Evolutionary conservation across 92 coral and sea anemone species (phyloP).

Genomic region (Desmophyllum pertusum): DNA sequence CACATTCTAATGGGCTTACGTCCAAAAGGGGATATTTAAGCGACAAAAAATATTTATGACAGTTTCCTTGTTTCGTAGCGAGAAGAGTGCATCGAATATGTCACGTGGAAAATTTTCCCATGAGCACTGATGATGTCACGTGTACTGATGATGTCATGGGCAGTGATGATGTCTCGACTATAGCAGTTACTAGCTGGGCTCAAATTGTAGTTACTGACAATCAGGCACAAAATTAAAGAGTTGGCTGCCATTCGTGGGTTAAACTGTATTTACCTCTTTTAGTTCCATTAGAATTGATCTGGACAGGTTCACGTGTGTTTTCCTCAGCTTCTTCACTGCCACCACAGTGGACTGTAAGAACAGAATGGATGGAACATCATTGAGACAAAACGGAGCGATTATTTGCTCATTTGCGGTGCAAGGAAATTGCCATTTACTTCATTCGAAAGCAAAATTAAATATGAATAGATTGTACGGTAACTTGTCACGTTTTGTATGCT

Average conservation of each 20-base stretch:
- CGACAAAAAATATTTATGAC: no score
- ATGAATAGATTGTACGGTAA: neutral
- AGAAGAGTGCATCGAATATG: neutral
- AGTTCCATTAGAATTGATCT: slow-evolving; percentile 70
- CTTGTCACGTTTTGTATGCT: neutral
- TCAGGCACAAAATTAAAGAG: no score
- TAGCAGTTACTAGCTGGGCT: neutral
- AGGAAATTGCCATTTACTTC: neutral
- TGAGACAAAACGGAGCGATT: neutral
- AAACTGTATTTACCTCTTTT: slow-evolving; percentile 61
- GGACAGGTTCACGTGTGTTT: slow-evolving; percentile 43
- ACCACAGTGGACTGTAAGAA: slow-evolving; percentile 63
- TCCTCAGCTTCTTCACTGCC: slow-evolving; percentile 73
- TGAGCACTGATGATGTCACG: neutral
- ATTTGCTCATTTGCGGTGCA: neutral
- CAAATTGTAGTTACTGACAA: neutral
- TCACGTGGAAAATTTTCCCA: neutral
- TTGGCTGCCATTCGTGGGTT: neutral
- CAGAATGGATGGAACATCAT: neutral
- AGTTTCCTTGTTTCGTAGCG: neutral
- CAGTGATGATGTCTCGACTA: neutral
- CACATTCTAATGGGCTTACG: neutral
- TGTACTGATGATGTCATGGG: neutral
- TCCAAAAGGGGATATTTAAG: neutral
- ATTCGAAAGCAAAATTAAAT: neutral